Evolutionary conservation across 2,113 vertebrate species (phyloP), one percentile per base, ranked within the genome.

Genomic region (Bagarius yarrelli): DNA sequence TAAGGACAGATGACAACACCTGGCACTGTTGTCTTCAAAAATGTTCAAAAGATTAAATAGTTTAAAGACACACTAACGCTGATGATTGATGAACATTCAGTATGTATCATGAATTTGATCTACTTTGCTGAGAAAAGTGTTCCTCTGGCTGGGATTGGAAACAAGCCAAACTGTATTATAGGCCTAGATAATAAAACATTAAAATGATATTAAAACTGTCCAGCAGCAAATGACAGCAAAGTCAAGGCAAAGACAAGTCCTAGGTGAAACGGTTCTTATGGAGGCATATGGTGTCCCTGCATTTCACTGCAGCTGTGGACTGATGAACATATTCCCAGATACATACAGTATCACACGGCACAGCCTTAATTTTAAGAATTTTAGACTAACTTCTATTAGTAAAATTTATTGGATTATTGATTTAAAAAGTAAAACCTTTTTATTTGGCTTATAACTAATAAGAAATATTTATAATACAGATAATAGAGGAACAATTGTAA

Each of bases 261-360:
- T 44, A 78, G 64, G 53, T 81, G 67, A 81, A 84, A 30, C 5
- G 44, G n/a, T 64, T 60, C 75, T 81, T 73, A 53, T 57, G 27
- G 50, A 64, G 79, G 18, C 55, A 71, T 27, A 76, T 76, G 47
- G 40, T 56, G 71, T 53, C 71, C 76, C 61, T 52, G 32, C 67
- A 69, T 74, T 61, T 79, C 61, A 56, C 57, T 76, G 80, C 84
- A 82, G 80, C 14, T 61, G 59, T 56, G 25, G n/a, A 63, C 69
- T 36, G 14, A 6, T 8, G 44, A 47, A 47, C 44, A 47, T 1
- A 47, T 47, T 47, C 5, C 44, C 44, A 47, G 44, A 47, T 8
- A 11, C 44, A 40, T 6, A 40, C 6, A 78, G 4, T 23, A 32
- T 69, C 32, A 30, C 15, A 59, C 0, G 9, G n/a, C 23, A 71